Base-by-base conservation (phyloP, 2,888 invertebrate genomes). In the Empis livida region DNA sequence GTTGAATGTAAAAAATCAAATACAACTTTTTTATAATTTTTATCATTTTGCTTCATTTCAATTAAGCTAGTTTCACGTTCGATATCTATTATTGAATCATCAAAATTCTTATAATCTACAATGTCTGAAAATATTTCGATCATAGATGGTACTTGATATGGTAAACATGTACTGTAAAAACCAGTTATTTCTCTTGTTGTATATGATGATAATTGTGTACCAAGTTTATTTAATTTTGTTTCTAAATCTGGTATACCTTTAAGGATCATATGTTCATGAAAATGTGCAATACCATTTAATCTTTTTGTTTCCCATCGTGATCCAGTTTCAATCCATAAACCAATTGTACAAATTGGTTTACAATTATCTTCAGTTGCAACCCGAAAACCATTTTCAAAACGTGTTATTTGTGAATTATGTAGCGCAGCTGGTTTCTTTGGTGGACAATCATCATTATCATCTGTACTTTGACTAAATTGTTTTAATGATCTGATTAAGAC, bases 121-220 rank as follows among this genome's bases (percentile, higher is more conserved):
- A 96, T 96, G 61, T 96, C 96, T 15, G 93, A 80, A 53, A 96
- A 76, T 61, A 96, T 93, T 70, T 95, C 95, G 35, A 96, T 78
- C 15, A 93, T 91, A 59, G 81, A 82, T 8, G 84, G 80, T 2
- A 95, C 78, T 69, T 96, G 94, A 62, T 87, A 82, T 2, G 86
- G 77, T 53, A 96, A 77, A 66, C 93, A 93, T 71, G 95, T 95
- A 27, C 94, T 94, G 66, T 94, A 95, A 70, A 92, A 96, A 2
- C 94, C 94, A n/a, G 95, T 96, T 68, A 95, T 95, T 67, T 96
- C 95, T 56, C 96, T 76, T 42, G 93, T 93, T 1, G 95, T 96
- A 71, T 96, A 96, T 0, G 96, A 95, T 71, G 96, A 96, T 55
- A 96, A 72, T 67, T 96, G 95, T 3, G 94, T 94, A 31, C 95